Conservation (phyloP, 37 sponge, comb jelly and placozoan genomes). For the Diacarnus erythraeanus region DNA sequence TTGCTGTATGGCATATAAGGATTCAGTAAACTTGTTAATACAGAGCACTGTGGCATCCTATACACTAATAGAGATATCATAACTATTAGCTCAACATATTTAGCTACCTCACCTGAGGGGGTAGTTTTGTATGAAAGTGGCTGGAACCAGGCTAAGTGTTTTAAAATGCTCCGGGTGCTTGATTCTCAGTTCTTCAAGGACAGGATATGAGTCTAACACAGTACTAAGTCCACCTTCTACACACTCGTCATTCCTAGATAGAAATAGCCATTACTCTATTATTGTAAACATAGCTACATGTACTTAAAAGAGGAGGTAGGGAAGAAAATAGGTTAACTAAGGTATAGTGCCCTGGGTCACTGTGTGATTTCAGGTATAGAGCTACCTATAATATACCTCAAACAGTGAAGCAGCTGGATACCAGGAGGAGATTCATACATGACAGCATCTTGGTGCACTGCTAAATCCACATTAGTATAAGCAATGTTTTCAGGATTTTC, state of each 20-base stretch:
- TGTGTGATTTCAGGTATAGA: too few relatives aligned
- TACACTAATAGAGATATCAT: too few relatives aligned
- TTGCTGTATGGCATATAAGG: too few relatives aligned
- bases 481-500: constrained; percentile 60
- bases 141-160: constrained; percentile 55
- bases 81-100: too few relatives aligned
- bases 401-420: constrained; percentile 65
- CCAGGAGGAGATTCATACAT: constrained; percentile 82
- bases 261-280: too few relatives aligned
- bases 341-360: too few relatives aligned
- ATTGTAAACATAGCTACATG: too few relatives aligned
- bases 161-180: constrained; percentile 46
- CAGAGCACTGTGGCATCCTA: too few relatives aligned
- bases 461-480: constrained; percentile 26
- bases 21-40: neutral
- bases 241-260: constrained; percentile 69
- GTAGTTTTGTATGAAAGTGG: constrained; percentile 72
- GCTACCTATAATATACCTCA: too few relatives aligned
- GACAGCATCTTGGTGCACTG: constrained; percentile 51
- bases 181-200: constrained; percentile 49
- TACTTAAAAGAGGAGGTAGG: too few relatives aligned
- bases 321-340: too few relatives aligned
- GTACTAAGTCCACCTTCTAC: constrained; percentile 64
- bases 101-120: constrained; percentile 63
- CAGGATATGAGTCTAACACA: constrained; percentile 56